A percentile compares a stretch with the other conserved stretches of the same genome.
These are phyloP conservation scores for Netelia melanura DNA, from an alignment of 2,888 invertebrate species.

Conservation along the genomic window DNA sequence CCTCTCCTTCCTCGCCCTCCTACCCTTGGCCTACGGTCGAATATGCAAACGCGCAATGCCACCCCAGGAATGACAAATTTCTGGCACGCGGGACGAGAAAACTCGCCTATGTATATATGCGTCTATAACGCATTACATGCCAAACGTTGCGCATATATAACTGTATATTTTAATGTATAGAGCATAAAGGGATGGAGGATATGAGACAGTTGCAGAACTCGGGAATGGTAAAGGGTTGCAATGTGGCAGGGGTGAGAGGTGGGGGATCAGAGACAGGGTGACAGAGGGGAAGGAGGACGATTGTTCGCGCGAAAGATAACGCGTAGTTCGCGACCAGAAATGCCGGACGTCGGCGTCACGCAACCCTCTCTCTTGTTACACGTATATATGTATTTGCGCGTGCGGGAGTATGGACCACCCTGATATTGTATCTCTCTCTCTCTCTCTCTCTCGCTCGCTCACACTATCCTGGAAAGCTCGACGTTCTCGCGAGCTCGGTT, in stretches of 20 bases:
- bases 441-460: conserved; percentile 18
- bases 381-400: neutral
- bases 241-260: neutral
- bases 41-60: conserved; percentile 66
- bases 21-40: conserved; percentile 22
- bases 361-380: conserved; percentile 2
- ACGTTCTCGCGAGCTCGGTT: conserved; percentile 66
- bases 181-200: conserved; percentile 26
- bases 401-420: conserved; percentile 28
- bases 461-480: conserved; percentile 25
- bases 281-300: conserved; percentile 13
- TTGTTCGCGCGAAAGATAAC: conserved; percentile 66
- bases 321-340: conserved; percentile 49
- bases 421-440: conserved; percentile 22
- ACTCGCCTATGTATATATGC: conserved; percentile 32
- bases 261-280: neutral
- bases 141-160: conserved; percentile 12
- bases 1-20: neutral
- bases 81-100: conserved; percentile 56
- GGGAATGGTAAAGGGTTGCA: conserved; percentile 43
- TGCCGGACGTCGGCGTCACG: conserved; percentile 27
- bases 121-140: conserved; percentile 45
- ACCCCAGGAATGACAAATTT: conserved; percentile 67
- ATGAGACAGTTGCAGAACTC: conserved; percentile 35
- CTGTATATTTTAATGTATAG: conserved; percentile 19